A percentile compares a stretch with the other conserved stretches of the same genome.
These are phyloP conservation scores for Pachyrhynchus sulphureomaculatus DNA, from an alignment of 1,140 invertebrate species.

Conservation along the genomic window DNA sequence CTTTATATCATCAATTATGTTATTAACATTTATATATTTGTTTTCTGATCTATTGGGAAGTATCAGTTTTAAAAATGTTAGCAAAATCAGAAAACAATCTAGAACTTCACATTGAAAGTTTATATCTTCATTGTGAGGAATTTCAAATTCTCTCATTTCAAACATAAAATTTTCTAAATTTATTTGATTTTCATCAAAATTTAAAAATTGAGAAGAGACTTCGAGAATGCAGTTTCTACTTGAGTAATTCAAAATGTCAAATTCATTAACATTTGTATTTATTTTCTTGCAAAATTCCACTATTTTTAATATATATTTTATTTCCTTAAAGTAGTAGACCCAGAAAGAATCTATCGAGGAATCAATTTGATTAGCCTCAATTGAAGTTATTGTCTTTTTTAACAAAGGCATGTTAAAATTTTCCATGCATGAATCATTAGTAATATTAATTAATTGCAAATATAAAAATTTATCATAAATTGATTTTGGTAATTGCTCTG, in stretches of 20 bases:
- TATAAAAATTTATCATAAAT: conserved; percentile 37
- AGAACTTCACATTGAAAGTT: conserved; percentile 30
- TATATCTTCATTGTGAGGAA: conserved; percentile 25
- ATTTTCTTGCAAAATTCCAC: conserved; percentile 31
- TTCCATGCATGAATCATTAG: conserved; percentile 19
- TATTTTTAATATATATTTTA: conserved; percentile 33
- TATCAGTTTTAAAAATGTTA: conserved; percentile 34
- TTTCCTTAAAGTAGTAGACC: conserved; percentile 33
- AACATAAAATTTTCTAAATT: conserved; percentile 20
- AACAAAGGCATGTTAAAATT: conserved; percentile 25
- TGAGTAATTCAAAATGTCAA: conserved; percentile 29
- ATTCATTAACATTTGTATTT: conserved; percentile 4
- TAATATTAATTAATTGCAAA: conserved; percentile 38
- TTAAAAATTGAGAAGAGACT: conserved; percentile 29
- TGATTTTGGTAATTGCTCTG: conserved; percentile 18
- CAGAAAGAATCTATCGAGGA: conserved; percentile 35
- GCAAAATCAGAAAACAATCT: conserved; percentile 36
- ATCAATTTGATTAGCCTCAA: conserved; percentile 22
- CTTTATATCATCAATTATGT: conserved; percentile 35
- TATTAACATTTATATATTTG: conserved; percentile 28
- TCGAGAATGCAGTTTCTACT: conserved; percentile 27
- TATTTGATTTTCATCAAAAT: background rate
- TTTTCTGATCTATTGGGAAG: conserved; percentile 13
- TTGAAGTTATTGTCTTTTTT: conserved; percentile 13
- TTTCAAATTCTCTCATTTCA: background rate